A percentile compares a stretch with the other conserved stretches of the same genome.
Conservation (phyloP, 2,888 invertebrate species). For the Clistopyga incitator region DNA sequence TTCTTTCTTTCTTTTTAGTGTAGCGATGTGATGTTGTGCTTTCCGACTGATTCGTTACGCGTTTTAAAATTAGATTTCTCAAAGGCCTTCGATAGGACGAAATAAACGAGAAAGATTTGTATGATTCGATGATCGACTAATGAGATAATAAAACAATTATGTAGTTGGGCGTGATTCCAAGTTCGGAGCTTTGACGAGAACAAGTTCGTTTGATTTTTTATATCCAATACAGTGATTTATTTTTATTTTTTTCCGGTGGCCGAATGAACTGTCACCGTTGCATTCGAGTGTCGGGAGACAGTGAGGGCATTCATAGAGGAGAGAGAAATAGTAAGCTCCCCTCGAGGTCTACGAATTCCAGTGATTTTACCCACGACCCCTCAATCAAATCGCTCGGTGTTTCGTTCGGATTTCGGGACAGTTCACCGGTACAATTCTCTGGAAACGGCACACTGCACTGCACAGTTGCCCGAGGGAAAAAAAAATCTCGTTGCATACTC, state of each 20-base stretch:
- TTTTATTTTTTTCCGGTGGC: slow-evolving; percentile 38
- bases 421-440: slow-evolving; percentile 10
- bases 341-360: slow-evolving; percentile 53
- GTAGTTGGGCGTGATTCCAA: neutral
- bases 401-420: slow-evolving; percentile 59
- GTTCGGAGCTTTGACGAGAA: neutral
- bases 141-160: neutral
- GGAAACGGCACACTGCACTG: slow-evolving; percentile 11
- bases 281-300: slow-evolving; percentile 31
- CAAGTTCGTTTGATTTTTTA: slow-evolving; percentile 39
- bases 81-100: too few species aligned
- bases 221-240: slow-evolving; percentile 6
- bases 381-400: slow-evolving; percentile 60
- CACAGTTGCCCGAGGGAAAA: slow-evolving; percentile 34
- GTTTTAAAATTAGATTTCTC: neutral
- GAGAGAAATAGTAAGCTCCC: slow-evolving; percentile 1
- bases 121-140: neutral
- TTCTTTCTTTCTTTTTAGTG: neutral
- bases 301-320: neutral
- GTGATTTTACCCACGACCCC: slow-evolving; percentile 59
- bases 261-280: slow-evolving; percentile 54
- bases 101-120: slow-evolving; percentile 1
- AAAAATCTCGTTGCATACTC: slow-evolving; percentile 55
- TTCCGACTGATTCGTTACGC: neutral
- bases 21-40: neutral